These are phyloP conservation scores for Limnephilus lunatus DNA, from an alignment of 2,888 invertebrate species.

Conservation along the genomic window DNA sequence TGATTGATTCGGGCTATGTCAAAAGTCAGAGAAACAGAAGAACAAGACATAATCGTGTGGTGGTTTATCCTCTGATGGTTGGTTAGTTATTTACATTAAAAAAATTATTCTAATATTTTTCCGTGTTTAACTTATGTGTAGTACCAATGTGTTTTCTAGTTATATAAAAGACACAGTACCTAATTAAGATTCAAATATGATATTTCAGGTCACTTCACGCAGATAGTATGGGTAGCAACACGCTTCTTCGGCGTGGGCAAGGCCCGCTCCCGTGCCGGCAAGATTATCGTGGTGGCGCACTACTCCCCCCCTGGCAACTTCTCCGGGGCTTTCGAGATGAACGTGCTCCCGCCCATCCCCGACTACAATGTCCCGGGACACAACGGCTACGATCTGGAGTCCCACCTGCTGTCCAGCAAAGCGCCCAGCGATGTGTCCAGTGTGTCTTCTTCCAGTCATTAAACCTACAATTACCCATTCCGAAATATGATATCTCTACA, in stretches of 20 bases:
- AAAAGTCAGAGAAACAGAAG: too few relatives aligned
- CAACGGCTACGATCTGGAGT: constrained; percentile 51
- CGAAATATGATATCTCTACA: background rate
- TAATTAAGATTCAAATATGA: constrained; percentile 23
- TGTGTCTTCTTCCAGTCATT: constrained; percentile 41
- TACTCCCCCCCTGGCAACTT: constrained; percentile 90
- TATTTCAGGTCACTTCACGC: constrained; percentile 88
- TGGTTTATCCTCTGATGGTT: too few relatives aligned
- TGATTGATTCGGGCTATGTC: too few relatives aligned
- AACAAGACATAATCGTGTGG: too few relatives aligned
- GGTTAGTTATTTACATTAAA: too few relatives aligned
- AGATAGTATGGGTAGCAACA: constrained; percentile 89
- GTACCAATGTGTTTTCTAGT: background rate
- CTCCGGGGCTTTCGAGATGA: constrained; percentile 84
- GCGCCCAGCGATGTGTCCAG: constrained; percentile 57
- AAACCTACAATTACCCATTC: background rate
- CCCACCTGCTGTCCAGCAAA: constrained; percentile 45
- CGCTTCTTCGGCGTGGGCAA: constrained; percentile 89
- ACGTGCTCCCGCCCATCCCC: constrained; percentile 87
- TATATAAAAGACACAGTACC: background rate
- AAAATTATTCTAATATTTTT: too few relatives aligned
- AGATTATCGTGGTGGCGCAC: constrained; percentile 89
- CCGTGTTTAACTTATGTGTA: background rate
- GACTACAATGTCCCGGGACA: constrained; percentile 76
- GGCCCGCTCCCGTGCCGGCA: constrained; percentile 86